Percentiles rank a stretch among this genome's conserved stretches.
phyloP scores from a whole-genome alignment of 23 tunicate genomes.

The Corella eumyota region DNA sequence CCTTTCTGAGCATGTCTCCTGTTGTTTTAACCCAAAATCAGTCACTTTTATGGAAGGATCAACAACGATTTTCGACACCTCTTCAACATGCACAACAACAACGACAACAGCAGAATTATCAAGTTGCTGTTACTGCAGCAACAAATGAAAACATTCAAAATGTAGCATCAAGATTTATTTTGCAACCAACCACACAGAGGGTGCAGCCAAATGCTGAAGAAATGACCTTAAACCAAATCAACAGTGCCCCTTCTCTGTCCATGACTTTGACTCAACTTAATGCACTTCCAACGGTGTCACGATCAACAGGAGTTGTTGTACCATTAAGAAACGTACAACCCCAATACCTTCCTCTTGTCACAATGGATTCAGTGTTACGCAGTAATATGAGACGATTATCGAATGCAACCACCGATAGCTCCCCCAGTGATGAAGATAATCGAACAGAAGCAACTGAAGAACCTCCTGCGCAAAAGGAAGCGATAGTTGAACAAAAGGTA shows the following conservation, averaged over 20 bases:
- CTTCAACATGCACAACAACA: too few species aligned
- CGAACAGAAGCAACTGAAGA: constrained; percentile 13
- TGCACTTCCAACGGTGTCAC: constrained; percentile 35
- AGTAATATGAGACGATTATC: constrained; percentile 30
- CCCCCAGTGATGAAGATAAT: constrained; percentile 39
- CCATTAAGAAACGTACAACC: constrained; percentile 14
- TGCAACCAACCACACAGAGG: constrained; percentile 20
- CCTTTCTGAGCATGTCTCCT: too few species aligned
- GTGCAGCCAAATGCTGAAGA: constrained; percentile 19
- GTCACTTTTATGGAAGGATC: too few species aligned
- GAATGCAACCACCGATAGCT: constrained; percentile 46
- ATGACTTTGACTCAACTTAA: constrained; percentile 74
- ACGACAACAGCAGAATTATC: too few species aligned
- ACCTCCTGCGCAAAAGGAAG: too few species aligned
- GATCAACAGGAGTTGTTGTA: neutral
- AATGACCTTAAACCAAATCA: constrained; percentile 35
- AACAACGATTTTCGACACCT: too few species aligned
- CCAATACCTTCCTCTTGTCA: constrained; percentile 45
- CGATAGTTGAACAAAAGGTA: too few species aligned
- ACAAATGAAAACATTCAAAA: constrained; percentile 1
- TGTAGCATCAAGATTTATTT: neutral
- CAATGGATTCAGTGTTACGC: constrained; percentile 41
- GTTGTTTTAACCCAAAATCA: too few species aligned
- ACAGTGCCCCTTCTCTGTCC: constrained; percentile 24
- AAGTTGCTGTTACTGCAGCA: neutral